Percentiles rank a stretch among this genome's conserved stretches.
phyloP scores from a whole-genome alignment of 1,140 invertebrate genomes.

The Alviniconcha marisindica region DNA sequence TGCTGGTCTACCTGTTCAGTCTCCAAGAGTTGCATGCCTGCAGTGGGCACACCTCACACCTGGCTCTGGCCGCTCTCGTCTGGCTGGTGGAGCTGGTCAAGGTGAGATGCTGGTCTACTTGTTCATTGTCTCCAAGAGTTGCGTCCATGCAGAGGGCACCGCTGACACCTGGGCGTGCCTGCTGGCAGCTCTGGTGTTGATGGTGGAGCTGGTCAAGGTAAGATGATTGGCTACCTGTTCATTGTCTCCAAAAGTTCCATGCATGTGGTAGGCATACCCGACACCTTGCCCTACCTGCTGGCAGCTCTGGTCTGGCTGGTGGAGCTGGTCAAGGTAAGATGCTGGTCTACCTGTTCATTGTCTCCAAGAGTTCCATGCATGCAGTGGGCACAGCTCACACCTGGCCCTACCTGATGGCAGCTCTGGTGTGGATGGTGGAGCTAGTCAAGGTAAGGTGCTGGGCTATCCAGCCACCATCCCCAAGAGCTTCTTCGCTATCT shows the following conservation, averaged over 20 bases:
- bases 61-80: conserved; percentile 71
- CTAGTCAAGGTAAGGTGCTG: conserved; percentile 68
- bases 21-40: conserved; percentile 66
- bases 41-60: conserved; percentile 70
- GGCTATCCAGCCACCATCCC: too few relatives aligned
- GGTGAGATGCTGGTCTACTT: conserved; percentile 69
- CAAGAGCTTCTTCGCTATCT: too few relatives aligned
- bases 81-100: conserved; percentile 69
- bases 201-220: too few relatives aligned
- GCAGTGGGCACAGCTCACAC: conserved; percentile 71
- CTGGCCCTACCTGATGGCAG: conserved; percentile 70
- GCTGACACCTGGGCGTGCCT: too few relatives aligned
- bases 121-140: conserved; percentile 66
- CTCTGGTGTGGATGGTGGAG: conserved; percentile 67
- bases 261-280: conserved; percentile 68
- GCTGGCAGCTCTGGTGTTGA: too few relatives aligned
- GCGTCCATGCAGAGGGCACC: too few relatives aligned
- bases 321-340: conserved; percentile 69
- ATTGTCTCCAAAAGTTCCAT: conserved; percentile 66
- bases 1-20: conserved; percentile 71
- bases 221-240: conserved; percentile 69
- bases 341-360: conserved; percentile 69
- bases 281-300: conserved; percentile 70
- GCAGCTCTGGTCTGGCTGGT: conserved; percentile 68
- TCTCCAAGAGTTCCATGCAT: conserved; percentile 68